Percentiles rank a stretch among this genome's conserved stretches.
These are phyloP conservation scores for Eupithecia exiguata DNA, from an alignment of 2,888 invertebrate species.

Conservation along the genomic window DNA sequence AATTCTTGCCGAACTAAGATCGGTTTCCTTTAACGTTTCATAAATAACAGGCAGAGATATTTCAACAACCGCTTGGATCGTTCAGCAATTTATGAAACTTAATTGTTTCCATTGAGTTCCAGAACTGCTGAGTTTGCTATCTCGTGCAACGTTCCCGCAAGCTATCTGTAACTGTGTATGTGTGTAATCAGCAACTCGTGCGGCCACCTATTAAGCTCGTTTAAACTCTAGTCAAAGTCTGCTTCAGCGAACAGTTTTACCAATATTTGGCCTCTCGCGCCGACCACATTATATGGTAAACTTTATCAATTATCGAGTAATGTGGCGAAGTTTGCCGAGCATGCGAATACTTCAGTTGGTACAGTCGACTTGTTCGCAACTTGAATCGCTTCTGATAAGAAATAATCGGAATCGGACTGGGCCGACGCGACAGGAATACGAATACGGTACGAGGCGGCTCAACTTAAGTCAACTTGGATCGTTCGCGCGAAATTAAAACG, in stretches of 20 bases:
- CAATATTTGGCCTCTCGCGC: slow-evolving; percentile 63
- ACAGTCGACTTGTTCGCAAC: slow-evolving; percentile 55
- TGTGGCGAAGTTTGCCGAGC: slow-evolving; percentile 64
- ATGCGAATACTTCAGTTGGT: slow-evolving; percentile 63
- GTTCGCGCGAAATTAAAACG: slow-evolving; percentile 45
- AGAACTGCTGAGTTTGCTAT: slow-evolving; percentile 39
- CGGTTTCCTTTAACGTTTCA: slow-evolving; percentile 12
- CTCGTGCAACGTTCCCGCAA: slow-evolving; percentile 39
- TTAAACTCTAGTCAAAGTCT: slow-evolving; percentile 55
- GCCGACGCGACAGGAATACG: slow-evolving; percentile 52
- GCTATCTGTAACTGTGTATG: slow-evolving; percentile 57
- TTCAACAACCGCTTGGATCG: slow-evolving; percentile 17
- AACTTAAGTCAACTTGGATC: slow-evolving; percentile 35
- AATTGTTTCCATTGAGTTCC: slow-evolving; percentile 29
- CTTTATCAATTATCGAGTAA: slow-evolving; percentile 80
- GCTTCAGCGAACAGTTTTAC: slow-evolving; percentile 64
- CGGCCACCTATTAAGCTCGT: slow-evolving; percentile 60
- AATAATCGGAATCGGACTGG: slow-evolving; percentile 49
- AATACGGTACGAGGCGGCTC: slow-evolving; percentile 42
- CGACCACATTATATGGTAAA: slow-evolving; percentile 62
- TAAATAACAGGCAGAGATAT: slow-evolving; percentile 9
- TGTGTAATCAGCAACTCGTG: slow-evolving; percentile 65
- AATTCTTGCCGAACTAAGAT: slow-evolving; percentile 15
- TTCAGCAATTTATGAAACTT: slow-evolving; percentile 27
- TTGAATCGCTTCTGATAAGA: slow-evolving; percentile 59